Percentiles rank a stretch among this genome's conserved stretches.
Conservation (phyloP, 2,888 invertebrate species). For the Drosophila vallismaia region DNA sequence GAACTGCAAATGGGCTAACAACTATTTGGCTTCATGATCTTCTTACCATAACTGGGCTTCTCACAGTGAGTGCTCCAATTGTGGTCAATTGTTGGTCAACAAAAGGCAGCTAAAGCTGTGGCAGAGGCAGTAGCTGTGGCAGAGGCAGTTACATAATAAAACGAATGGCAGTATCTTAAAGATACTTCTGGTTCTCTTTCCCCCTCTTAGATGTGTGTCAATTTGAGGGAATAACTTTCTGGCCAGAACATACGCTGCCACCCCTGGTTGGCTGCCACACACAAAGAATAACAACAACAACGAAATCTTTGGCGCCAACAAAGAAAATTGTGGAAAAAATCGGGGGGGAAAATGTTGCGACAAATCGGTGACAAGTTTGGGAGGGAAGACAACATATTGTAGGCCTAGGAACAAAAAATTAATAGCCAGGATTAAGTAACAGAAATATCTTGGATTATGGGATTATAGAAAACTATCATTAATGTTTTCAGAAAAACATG, state of each 20-base stretch:
- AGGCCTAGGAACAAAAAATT: not conserved
- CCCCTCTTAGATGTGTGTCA: conserved; percentile 60
- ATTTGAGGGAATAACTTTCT: conserved; percentile 29
- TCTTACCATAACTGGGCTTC: conserved; percentile 52
- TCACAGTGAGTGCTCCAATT: conserved; percentile 66
- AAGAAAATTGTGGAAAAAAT: not conserved
- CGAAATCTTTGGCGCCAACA: conserved; percentile 36
- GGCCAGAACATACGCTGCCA: conserved; percentile 12
- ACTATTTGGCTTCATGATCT: conserved; percentile 72
- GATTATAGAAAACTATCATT: not conserved
- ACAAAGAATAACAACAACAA: conserved; percentile 29
- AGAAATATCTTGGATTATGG: not conserved
- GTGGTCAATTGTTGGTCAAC: conserved; percentile 73
- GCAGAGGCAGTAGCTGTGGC: not conserved
- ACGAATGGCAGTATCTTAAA: conserved; percentile 33
- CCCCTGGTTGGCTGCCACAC: not conserved
- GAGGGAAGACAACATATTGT: not conserved
- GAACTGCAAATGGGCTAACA: conserved; percentile 71
- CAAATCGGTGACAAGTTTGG: conserved; percentile 23
- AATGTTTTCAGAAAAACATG: conserved; percentile 1
- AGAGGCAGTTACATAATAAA: conserved; percentile 62
- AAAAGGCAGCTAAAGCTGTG: conserved; percentile 5
- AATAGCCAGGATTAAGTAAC: not conserved
- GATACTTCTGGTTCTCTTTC: conserved; percentile 23
- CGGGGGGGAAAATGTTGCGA: not conserved